phyloP scores from a whole-genome alignment of 2,888 invertebrate genomes.

The Watsonalla binaria region DNA sequence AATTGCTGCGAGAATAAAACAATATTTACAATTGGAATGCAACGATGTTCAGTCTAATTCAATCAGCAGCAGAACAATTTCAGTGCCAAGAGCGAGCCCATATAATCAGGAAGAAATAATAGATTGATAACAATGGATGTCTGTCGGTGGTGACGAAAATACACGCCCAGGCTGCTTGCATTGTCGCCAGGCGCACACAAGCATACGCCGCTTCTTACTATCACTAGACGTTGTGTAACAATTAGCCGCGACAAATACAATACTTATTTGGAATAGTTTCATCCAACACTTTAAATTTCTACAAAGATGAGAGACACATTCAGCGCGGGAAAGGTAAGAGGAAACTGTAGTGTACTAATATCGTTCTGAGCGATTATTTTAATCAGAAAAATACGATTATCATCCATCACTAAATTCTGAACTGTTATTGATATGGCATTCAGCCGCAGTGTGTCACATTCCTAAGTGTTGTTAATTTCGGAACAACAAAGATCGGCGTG shows the following conservation, averaged over 20 bases:
- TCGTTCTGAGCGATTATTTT: no score
- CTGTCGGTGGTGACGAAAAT: slow-evolving; percentile 60
- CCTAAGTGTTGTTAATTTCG: background rate
- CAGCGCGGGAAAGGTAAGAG: no score
- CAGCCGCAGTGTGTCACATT: background rate
- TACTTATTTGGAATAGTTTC: background rate
- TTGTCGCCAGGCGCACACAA: slow-evolving; percentile 30
- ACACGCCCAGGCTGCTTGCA: slow-evolving; percentile 56
- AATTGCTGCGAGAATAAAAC: background rate
- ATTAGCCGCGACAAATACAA: background rate
- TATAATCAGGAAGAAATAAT: slow-evolving; percentile 62
- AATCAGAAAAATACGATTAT: no score
- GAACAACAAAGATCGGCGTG: background rate
- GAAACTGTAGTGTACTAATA: no score
- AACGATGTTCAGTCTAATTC: slow-evolving; percentile 9
- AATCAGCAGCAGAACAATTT: slow-evolving; percentile 36
- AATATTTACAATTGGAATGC: slow-evolving; percentile 3
- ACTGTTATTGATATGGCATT: no score
- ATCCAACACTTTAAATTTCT: no score
- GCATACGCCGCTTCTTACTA: slow-evolving; percentile 21
- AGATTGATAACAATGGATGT: slow-evolving; percentile 54
- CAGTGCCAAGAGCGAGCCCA: slow-evolving; percentile 64
- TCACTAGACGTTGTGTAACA: slow-evolving; percentile 24
- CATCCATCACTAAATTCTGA: no score
- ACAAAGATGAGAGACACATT: no score